phyloP scores from a whole-genome alignment of 2,888 invertebrate species.

The Lumbricus terrestris region DNA sequence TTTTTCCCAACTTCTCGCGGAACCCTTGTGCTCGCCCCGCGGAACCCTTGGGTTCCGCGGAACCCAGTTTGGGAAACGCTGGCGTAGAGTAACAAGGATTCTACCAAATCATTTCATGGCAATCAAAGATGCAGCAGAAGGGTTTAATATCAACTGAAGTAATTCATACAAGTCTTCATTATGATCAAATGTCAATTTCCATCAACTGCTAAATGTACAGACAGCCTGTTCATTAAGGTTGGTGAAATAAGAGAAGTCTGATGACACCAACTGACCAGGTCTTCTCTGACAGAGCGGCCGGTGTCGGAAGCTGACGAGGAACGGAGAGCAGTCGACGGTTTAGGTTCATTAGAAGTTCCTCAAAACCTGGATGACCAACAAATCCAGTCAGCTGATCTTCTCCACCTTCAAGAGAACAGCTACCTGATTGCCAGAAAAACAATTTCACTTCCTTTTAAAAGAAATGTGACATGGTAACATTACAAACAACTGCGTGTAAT shows the following conservation, averaged over 20 bases:
- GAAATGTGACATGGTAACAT: background rate
- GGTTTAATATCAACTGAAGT: background rate
- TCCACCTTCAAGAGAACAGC: background rate
- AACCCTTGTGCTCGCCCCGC: no score
- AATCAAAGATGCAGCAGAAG: background rate
- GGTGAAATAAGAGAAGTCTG: background rate
- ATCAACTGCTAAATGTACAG: background rate
- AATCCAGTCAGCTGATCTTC: background rate
- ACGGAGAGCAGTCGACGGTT: constrained; percentile 72
- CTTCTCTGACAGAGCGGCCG: constrained; percentile 74
- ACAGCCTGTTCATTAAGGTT: background rate
- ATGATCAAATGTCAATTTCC: background rate
- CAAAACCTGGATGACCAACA: constrained; percentile 61
- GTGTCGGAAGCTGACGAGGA: constrained; percentile 71
- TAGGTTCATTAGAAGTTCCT: constrained; percentile 69
- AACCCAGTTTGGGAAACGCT: no score
- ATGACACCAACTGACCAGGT: constrained; percentile 67
- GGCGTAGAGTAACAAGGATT: no score
- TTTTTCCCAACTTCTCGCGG: no score
- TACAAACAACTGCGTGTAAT: no score
- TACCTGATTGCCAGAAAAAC: background rate
- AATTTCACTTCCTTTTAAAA: background rate
- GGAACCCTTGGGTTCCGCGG: no score
- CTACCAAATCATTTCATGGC: no score
- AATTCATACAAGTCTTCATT: background rate